Evolutionary conservation across 2,888 invertebrate species (phyloP), one percentile per base, ranked within the genome.

Genomic region (Cecidostiba fungosa): DNA sequence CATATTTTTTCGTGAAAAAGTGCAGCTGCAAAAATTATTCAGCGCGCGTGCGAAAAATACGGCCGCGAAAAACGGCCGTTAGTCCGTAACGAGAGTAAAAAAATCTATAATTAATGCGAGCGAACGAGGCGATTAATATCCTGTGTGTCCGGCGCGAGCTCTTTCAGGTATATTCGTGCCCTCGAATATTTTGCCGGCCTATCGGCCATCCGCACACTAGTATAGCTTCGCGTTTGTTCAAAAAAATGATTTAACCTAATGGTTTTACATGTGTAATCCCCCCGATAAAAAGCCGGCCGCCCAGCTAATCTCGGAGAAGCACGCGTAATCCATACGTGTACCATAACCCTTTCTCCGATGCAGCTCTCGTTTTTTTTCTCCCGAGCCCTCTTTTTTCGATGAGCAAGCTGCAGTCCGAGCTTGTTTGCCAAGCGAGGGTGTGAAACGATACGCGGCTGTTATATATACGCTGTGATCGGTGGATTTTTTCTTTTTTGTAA

Each of bases 261-360:
- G 93, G 92, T 91, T 92, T 91, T 92, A 93, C 93, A 92, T 92
- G 91, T 93, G 93, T 93, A 93, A 93, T 93, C 92, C 92, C 91
- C 92, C 92, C 92, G 90, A 92, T 92, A 91, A 90, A 91, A 91
- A 92, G 90, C 91, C 66, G 36, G 23, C 54, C 54, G 19, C 54
- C 5, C 54, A 10, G 92, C 92, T 92, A 92, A 92, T 92, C 92
- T 92, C 92, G 89, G 89, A 87, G 89, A 87, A 89, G 90, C 92
- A 92, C 91, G 90, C 92, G 89, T 76, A 66, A 14, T 26, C 14
- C 43, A 66, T 72, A 54, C 80, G 62, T 70, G 50, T 26, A 54
- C 62, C 26, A 29, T 29, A 5, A 23, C 50, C 62, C n/a, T n/a
- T 59, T 77, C 32, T 12, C n/a, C 77, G 78, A 59, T 76, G 76